phyloP scores from a whole-genome alignment of 2,888 invertebrate genomes.

The Hybos culiciformis region DNA sequence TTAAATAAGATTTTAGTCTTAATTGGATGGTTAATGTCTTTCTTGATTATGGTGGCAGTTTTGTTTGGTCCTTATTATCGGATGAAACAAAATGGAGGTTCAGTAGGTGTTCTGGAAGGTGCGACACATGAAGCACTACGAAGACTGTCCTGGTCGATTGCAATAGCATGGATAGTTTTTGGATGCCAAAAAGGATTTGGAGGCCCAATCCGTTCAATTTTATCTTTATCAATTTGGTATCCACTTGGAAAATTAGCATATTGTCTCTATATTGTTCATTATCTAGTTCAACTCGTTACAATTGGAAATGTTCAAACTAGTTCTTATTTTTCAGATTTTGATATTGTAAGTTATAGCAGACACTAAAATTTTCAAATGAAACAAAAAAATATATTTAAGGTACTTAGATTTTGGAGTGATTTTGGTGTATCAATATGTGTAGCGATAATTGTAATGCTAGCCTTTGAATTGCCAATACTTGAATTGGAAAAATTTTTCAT shows the following conservation, averaged over 20 bases:
- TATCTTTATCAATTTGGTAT: conserved; percentile 14
- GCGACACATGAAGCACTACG: conserved; percentile 14
- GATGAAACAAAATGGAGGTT: not conserved
- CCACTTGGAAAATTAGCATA: conserved; percentile 15
- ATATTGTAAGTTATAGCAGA: conserved; percentile 8
- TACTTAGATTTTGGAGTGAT: conserved; percentile 12
- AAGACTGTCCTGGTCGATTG: conserved; percentile 14
- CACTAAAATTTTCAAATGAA: not conserved
- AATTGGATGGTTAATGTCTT: conserved; percentile 10
- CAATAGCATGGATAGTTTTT: conserved; percentile 15
- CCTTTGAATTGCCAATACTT: conserved; percentile 32
- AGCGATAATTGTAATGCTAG: conserved; percentile 24
- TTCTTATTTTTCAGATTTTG: conserved; percentile 10
- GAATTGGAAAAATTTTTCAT: conserved; percentile 26
- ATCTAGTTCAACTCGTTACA: conserved; percentile 7
- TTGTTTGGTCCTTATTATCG: conserved; percentile 12
- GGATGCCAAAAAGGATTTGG: conserved; percentile 15
- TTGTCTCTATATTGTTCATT: conserved; percentile 14
- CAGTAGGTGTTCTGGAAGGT: conserved; percentile 9
- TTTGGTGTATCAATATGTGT: conserved; percentile 14
- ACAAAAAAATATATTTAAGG: conserved; percentile 5
- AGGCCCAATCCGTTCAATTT: conserved; percentile 13
- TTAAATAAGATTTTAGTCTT: conserved; percentile 3
- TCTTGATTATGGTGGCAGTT: conserved; percentile 9
- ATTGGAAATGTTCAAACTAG: conserved; percentile 4